Conservation (phyloP, 2,797 vertebrate species). For the Halcyon leucocephala region DNA sequence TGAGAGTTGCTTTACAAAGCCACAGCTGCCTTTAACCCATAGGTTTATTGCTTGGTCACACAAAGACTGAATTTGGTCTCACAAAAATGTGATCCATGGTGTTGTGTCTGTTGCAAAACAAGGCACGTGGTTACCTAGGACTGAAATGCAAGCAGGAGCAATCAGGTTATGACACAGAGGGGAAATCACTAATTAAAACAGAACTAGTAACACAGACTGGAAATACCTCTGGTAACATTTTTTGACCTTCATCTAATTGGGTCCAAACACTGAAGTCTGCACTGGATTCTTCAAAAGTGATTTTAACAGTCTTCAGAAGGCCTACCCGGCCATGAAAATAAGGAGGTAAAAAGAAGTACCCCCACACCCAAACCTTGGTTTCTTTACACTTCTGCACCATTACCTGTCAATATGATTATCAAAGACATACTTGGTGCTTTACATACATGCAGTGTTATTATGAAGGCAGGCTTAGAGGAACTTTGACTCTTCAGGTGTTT, state of each 20-base stretch:
- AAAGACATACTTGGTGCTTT: neutral
- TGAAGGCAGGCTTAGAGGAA: neutral
- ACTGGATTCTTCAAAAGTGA: neutral
- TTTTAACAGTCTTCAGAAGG: neutral
- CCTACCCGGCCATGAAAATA: neutral
- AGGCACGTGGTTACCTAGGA: neutral
- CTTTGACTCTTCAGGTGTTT: neutral
- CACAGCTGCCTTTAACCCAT: neutral
- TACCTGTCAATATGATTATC: neutral
- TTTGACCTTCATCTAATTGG: neutral
- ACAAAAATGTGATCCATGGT: neutral
- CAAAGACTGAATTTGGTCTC: neutral
- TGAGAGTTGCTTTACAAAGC: neutral
- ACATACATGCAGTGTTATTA: neutral
- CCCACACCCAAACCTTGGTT: neutral
- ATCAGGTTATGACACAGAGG: neutral
- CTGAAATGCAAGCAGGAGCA: neutral
- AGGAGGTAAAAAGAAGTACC: neutral
- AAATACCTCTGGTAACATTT: neutral
- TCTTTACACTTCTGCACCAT: neutral
- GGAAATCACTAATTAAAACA: constrained; percentile 1
- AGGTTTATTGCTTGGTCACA: neutral
- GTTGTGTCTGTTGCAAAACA: constrained; percentile 20
- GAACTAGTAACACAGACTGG: neutral
- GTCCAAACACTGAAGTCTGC: neutral